These are phyloP conservation scores for Eutrigla gurnardus DNA, from an alignment of 2,797 vertebrate species.

Conservation along the genomic window DNA sequence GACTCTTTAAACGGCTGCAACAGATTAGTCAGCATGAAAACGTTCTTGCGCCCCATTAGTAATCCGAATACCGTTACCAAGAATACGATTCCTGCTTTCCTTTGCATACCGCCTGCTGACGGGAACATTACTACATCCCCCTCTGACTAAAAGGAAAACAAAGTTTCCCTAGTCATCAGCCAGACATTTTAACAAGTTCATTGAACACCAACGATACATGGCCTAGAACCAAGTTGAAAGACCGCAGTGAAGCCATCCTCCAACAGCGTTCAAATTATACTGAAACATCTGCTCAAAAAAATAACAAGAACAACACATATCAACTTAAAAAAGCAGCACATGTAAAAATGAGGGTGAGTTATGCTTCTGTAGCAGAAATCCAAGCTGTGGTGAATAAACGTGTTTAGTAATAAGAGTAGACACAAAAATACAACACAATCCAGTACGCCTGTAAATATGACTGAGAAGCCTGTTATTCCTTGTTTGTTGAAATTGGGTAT, in stretches of 20 bases:
- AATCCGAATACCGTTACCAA: conserved; percentile 46
- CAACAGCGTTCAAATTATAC: not conserved
- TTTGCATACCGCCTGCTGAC: conserved; percentile 57
- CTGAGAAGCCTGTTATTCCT: not conserved
- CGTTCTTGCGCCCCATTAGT: conserved; percentile 26
- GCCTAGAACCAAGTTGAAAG: not conserved
- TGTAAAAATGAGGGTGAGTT: not conserved
- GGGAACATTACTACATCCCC: conserved; percentile 31
- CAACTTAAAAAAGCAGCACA: conserved; percentile 4
- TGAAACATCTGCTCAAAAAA: conserved; percentile 23
- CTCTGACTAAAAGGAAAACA: not conserved
- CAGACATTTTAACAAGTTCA: conserved; percentile 60
- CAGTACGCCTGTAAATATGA: not conserved
- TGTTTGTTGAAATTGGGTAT: not conserved
- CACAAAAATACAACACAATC: not conserved
- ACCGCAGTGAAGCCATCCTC: conserved; percentile 10
- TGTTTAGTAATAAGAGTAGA: conserved; percentile 11
- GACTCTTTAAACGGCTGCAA: conserved; percentile 29
- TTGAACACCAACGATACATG: conserved; percentile 51
- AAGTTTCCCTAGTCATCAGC: conserved; percentile 11
- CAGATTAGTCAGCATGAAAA: conserved; percentile 40
- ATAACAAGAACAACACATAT: conserved; percentile 5
- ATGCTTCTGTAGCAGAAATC: not conserved
- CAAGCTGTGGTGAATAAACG: not conserved
- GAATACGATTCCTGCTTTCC: conserved; percentile 22